phyloP scores from a whole-genome alignment of 92 coral and sea anemone species.

The Siderastrea siderea region DNA sequence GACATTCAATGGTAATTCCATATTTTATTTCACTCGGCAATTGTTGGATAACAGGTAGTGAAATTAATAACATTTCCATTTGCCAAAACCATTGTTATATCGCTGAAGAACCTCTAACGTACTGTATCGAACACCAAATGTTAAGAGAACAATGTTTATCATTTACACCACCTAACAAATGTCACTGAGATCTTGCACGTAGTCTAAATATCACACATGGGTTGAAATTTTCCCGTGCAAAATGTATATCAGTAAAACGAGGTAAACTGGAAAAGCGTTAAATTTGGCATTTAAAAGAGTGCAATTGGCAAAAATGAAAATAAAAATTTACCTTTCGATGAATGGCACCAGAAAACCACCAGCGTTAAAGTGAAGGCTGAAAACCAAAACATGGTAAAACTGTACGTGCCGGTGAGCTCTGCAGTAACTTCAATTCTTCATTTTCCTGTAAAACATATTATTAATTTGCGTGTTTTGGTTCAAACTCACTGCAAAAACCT shows the following conservation, averaged over 20 bases:
- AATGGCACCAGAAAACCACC: conserved; percentile 52
- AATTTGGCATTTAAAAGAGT: not conserved
- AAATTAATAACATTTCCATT: too few relatives aligned
- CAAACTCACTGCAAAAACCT: not conserved
- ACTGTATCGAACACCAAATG: too few relatives aligned
- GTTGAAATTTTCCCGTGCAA: too few relatives aligned
- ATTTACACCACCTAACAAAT: too few relatives aligned
- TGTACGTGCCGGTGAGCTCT: not conserved
- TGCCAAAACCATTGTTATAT: too few relatives aligned
- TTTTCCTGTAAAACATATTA: conserved; percentile 14
- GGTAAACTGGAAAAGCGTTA: not conserved
- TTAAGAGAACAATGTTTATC: too few relatives aligned
- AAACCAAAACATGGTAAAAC: conserved; percentile 40
- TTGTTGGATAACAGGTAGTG: too few relatives aligned
- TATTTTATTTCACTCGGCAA: too few relatives aligned
- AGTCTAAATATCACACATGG: too few relatives aligned
- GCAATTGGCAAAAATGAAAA: not conserved
- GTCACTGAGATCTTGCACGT: too few relatives aligned
- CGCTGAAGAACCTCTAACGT: too few relatives aligned
- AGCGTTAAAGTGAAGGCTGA: conserved; percentile 5
- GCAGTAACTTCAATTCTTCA: conserved; percentile 9
- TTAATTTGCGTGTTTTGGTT: not conserved
- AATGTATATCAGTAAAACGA: not conserved
- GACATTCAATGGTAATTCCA: too few relatives aligned
- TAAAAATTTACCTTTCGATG: conserved; percentile 40